These are phyloP conservation scores for Myiagra hebetior DNA, from an alignment of 2,113 vertebrate species.

Conservation along the genomic window DNA sequence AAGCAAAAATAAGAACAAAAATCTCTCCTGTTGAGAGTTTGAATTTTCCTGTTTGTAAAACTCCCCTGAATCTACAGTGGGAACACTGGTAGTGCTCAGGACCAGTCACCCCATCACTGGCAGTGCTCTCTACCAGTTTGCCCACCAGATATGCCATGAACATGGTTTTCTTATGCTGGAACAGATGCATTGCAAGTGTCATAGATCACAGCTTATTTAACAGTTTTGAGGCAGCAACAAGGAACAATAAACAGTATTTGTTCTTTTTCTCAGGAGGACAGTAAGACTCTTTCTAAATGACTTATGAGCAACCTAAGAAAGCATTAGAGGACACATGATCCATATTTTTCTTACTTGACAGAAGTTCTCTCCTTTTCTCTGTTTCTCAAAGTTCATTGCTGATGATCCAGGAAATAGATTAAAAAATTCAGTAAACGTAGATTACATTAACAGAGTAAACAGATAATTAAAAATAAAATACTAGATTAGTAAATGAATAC, in stretches of 20 bases:
- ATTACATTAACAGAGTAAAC: background rate
- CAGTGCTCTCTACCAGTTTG: background rate
- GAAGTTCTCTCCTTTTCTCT: background rate
- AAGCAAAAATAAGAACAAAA: background rate
- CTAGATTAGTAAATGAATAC: background rate
- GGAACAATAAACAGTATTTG: background rate
- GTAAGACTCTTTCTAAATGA: background rate
- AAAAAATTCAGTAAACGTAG: background rate
- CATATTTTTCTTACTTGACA: background rate
- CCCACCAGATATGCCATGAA: background rate
- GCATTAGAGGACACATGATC: background rate
- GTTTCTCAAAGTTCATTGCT: background rate
- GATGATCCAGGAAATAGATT: background rate
- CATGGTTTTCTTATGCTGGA: background rate
- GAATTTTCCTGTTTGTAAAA: background rate
- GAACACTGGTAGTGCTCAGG: background rate
- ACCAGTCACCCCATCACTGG: background rate
- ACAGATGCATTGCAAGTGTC: background rate
- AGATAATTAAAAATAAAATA: background rate
- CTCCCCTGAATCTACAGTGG: background rate
- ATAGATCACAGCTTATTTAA: background rate
- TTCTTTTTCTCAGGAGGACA: background rate
- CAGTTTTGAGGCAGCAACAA: background rate
- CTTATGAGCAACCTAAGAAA: background rate
- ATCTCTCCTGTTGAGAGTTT: background rate